Evolutionary conservation across 2,888 invertebrate species (phyloP).

Genomic region (Patella caerulea): DNA sequence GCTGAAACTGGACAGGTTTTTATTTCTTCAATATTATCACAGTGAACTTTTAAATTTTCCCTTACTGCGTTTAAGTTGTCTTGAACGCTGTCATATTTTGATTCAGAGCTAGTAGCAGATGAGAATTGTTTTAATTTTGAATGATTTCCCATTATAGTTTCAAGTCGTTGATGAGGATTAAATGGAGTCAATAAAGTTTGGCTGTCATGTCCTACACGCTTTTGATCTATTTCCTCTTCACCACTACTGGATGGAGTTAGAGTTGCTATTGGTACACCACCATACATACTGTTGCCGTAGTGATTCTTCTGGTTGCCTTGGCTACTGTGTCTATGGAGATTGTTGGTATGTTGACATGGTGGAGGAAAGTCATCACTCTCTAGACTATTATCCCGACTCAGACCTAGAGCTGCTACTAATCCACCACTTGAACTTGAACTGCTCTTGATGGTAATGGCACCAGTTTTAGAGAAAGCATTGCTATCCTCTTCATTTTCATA

Average conservation of each 20-base stretch:
- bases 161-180: too few species aligned
- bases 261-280: background rate
- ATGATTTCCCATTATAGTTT: too few species aligned
- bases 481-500: slow-evolving; percentile 65
- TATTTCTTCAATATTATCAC: background rate
- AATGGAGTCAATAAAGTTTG: too few species aligned
- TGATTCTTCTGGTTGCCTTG: background rate
- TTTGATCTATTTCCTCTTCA: background rate
- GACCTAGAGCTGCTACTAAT: slow-evolving; percentile 63
- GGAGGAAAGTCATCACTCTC: slow-evolving; percentile 56
- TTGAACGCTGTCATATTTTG: background rate
- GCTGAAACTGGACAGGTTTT: background rate
- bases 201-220: too few species aligned
- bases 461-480: slow-evolving; percentile 68
- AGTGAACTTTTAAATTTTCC: background rate
- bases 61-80: background rate
- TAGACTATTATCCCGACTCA: slow-evolving; percentile 57
- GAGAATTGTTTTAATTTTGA: too few species aligned
- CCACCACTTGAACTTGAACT: slow-evolving; percentile 69
- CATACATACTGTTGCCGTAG: too few species aligned
- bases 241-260: background rate
- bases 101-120: too few species aligned
- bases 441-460: slow-evolving; percentile 69
- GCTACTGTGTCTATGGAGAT: background rate
- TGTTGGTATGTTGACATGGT: slow-evolving; percentile 23